A percentile compares a stretch with the other conserved stretches of the same genome.
Evolutionary conservation across 2,888 invertebrate genomes (phyloP).

Genomic region (Cancer borealis): DNA sequence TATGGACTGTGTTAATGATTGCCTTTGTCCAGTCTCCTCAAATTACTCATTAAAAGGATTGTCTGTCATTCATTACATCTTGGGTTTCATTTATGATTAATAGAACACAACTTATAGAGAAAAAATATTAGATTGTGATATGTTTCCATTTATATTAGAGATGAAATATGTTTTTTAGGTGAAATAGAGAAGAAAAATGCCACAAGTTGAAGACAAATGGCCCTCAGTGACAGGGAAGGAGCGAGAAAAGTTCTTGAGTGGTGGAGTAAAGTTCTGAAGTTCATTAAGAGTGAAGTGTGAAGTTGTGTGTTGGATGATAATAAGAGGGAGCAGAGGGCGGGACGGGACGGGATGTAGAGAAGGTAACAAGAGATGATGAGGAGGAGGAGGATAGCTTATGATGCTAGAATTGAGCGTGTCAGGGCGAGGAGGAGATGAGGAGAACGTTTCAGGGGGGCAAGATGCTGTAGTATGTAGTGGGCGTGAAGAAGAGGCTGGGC

Average conservation of each 20-base stretch:
- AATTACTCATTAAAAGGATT: too few species aligned
- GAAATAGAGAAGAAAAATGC: constrained; percentile 7
- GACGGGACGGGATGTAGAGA: background rate
- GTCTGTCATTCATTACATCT: too few species aligned
- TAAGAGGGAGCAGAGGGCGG: background rate
- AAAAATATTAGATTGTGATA: background rate
- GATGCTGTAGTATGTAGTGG: background rate
- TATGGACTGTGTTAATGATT: too few species aligned
- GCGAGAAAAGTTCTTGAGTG: constrained; percentile 35
- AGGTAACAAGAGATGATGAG: background rate
- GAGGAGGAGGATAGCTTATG: background rate
- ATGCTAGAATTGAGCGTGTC: too few species aligned
- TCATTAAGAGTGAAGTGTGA: constrained; percentile 45
- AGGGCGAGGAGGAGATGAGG: background rate
- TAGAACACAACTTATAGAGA: background rate
- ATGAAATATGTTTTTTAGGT: background rate
- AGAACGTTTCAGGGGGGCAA: background rate
- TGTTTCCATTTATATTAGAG: background rate
- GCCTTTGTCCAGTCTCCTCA: too few species aligned
- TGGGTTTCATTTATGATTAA: background rate
- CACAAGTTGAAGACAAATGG: constrained; percentile 21
- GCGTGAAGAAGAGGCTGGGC: background rate
- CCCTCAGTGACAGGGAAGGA: background rate
- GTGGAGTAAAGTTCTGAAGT: constrained; percentile 38
- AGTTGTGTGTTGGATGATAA: constrained; percentile 41